Evolutionary conservation across 1,140 invertebrate genomes (phyloP), one percentile per base, ranked within the genome.

Genomic region (Lysiphlebus fabarum): DNA sequence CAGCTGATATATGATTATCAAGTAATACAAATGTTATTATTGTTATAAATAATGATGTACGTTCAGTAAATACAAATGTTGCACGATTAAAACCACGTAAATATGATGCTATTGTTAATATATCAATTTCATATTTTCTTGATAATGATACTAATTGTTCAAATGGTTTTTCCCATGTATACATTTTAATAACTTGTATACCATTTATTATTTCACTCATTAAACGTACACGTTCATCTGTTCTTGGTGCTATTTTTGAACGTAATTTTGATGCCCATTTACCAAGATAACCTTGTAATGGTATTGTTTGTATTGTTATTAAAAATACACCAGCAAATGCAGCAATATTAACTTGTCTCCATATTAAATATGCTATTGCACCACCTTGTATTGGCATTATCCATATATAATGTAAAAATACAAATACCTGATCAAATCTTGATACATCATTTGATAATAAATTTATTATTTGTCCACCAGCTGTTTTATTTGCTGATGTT

Each of bases 131-230:
- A 33, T 82, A 84, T 83, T 76, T 82, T 74, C 86, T 74, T 6
- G 82, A 79, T 34, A 81, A 63, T 49, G 84, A 80, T 3, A 90
- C 86, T 4, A 90, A 69, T 63, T 83, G 81, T 55, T 86, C 83
- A 68, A 92, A 91, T 6, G 89, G 87, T 65, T 86, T 87, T 66
- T 92, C 90, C 90, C 90, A 92, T 2, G 87, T 85, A 65, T 91
- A 91, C 90, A 93, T 92, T 82, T 94, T 95, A 55, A 88, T 87
- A 0, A 94, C 88, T 76, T 91, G 84, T 44, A 88, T 85, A 0
- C 86, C 86, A 47, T 79, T 80, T 4, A 93, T 86, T 17, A 94
- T 86, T 78, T 94, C 91, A 67, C 85, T 90, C 90, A 93, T 93
- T 6, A 92, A 74, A 64, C 87, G 84, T 2, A 94, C 86, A 62